These are phyloP conservation scores for Lycophotia porphyrea DNA, from an alignment of 2,888 invertebrate genomes.

Conservation along the genomic window DNA sequence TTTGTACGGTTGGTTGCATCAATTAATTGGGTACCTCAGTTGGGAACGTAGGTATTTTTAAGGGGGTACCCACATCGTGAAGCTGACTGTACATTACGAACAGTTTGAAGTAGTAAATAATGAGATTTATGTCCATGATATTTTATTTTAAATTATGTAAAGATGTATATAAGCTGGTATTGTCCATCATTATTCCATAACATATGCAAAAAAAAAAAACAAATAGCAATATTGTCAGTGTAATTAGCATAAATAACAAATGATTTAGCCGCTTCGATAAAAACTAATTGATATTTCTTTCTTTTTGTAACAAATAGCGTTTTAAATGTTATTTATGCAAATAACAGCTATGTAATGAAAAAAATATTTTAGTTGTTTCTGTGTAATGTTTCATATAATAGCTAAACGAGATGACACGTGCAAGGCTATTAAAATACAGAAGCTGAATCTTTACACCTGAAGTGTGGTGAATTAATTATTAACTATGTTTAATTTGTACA, in stretches of 20 bases:
- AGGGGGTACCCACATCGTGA: too few relatives aligned
- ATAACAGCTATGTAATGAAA: not conserved
- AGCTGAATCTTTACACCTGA: conserved; percentile 6
- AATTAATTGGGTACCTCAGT: too few relatives aligned
- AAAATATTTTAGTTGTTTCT: not conserved
- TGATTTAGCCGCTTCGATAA: conserved; percentile 2
- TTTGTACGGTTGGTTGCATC: too few relatives aligned
- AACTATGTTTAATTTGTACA: not conserved
- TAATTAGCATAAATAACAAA: conserved; percentile 17
- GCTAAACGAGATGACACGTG: not conserved
- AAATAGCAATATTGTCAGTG: not conserved
- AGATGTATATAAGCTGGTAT: not conserved
- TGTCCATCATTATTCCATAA: not conserved
- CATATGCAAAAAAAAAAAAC: not conserved
- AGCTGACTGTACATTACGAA: too few relatives aligned
- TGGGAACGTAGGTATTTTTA: too few relatives aligned
- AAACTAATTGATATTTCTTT: not conserved
- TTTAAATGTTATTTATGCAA: not conserved
- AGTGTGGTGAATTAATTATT: not conserved
- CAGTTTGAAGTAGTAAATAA: not conserved
- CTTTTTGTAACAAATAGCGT: not conserved
- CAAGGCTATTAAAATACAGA: not conserved
- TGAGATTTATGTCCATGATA: not conserved
- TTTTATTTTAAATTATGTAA: not conserved
- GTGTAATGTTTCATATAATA: not conserved